Conservation (phyloP, 1,140 invertebrate genomes). For the Drosophila bocqueti region DNA sequence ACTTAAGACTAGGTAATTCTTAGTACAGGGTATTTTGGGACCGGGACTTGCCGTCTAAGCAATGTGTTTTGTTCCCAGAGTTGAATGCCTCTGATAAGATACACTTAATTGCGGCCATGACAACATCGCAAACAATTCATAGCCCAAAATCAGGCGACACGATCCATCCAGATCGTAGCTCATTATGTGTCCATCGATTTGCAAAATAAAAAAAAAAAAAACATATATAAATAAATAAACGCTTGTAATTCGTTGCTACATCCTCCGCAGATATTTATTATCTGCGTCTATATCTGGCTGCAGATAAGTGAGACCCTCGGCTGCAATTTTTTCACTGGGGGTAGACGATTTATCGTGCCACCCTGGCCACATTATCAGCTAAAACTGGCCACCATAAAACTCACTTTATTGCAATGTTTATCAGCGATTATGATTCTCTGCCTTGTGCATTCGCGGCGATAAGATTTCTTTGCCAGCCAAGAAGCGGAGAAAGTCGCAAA, state of each 20-base stretch:
- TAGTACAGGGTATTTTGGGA: constrained; percentile 3
- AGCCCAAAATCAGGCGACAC: constrained; percentile 41
- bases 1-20: background rate
- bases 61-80: constrained; percentile 41
- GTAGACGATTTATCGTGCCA: constrained; percentile 21
- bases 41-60: background rate
- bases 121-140: constrained; percentile 37
- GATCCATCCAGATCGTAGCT: constrained; percentile 20
- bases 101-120: constrained; percentile 53
- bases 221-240: background rate
- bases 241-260: constrained; percentile 32
- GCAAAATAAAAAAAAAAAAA: constrained; percentile 2
- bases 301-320: constrained; percentile 27
- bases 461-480: constrained; percentile 48
- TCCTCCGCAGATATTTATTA: constrained; percentile 1
- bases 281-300: constrained; percentile 21
- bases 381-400: constrained; percentile 39
- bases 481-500: constrained; percentile 31
- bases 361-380: constrained; percentile 50
- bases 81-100: constrained; percentile 63
- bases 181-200: constrained; percentile 28
- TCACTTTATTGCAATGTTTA: constrained; percentile 71
- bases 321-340: constrained; percentile 11
- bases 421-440: constrained; percentile 61
- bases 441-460: constrained; percentile 57